A percentile compares a stretch with the other conserved stretches of the same genome.
phyloP scores from a whole-genome alignment of 2,888 invertebrate genomes.

The Timema cristinae region DNA sequence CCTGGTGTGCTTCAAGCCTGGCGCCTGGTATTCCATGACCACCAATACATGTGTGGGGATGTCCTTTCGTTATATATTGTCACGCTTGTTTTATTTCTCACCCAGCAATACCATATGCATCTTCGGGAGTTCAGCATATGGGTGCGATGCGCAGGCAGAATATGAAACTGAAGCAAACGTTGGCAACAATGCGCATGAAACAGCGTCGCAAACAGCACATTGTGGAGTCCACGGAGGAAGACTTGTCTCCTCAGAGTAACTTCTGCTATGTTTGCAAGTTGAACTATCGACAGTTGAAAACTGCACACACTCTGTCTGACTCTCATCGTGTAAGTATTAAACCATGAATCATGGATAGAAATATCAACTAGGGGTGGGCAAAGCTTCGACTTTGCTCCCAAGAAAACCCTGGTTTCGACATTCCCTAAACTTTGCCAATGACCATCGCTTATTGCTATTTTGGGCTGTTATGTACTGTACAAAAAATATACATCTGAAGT shows the following conservation, averaged over 20 bases:
- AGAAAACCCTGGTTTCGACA: too few species aligned
- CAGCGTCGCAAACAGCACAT: conserved; percentile 77
- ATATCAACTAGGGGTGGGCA: too few species aligned
- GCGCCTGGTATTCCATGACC: too few species aligned
- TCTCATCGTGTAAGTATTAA: conserved; percentile 54
- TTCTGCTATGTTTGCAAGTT: conserved; percentile 73
- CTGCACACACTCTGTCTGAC: conserved; percentile 73
- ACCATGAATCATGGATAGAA: too few species aligned
- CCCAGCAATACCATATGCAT: conserved; percentile 68
- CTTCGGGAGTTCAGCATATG: conserved; percentile 67
- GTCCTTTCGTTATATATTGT: too few species aligned
- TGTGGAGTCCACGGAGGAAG: conserved; percentile 60
- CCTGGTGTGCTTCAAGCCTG: too few species aligned
- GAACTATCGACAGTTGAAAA: conserved; percentile 70
- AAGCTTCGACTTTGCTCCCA: too few species aligned
- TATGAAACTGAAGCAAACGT: conserved; percentile 66
- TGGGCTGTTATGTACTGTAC: too few species aligned
- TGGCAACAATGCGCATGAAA: conserved; percentile 72
- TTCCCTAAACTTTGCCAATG: too few species aligned
- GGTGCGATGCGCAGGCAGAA: conserved; percentile 70
- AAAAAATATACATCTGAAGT: too few species aligned
- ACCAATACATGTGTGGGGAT: too few species aligned
- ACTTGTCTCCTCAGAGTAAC: conserved; percentile 57
- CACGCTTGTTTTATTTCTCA: background rate
- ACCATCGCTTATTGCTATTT: too few species aligned